phyloP scores from a whole-genome alignment of 1,140 invertebrate species.

The Philopotamus ludificatus region DNA sequence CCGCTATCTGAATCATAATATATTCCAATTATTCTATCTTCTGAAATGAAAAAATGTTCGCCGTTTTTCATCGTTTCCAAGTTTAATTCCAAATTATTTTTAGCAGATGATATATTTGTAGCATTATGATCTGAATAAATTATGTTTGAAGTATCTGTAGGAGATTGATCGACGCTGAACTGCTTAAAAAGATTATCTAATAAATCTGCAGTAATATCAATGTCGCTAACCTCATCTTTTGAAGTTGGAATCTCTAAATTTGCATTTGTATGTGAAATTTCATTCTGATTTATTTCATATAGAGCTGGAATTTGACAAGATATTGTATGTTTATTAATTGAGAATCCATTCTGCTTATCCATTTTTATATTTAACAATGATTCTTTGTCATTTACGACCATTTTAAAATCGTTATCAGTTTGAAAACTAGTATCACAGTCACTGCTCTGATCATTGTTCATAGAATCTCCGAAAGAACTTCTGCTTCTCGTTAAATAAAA shows the following conservation, averaged over 20 bases:
- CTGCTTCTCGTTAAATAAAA: conserved; percentile 33
- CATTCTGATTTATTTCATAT: background rate
- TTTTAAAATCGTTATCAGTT: conserved; percentile 44
- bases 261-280: background rate
- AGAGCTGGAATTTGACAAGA: background rate
- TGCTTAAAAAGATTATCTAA: conserved; percentile 32
- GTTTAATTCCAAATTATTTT: background rate
- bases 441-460: background rate
- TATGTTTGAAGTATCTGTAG: conserved; percentile 22
- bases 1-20: conserved; percentile 53
- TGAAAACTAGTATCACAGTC: conserved; percentile 43
- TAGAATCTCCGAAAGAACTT: conserved; percentile 14
- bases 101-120: background rate
- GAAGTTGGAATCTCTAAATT: background rate
- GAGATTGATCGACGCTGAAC: conserved; percentile 33
- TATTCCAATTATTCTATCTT: conserved; percentile 50
- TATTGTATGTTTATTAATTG: conserved; percentile 7
- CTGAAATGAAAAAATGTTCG: conserved; percentile 50
- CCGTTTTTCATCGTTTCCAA: conserved; percentile 11
- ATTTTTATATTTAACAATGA: conserved; percentile 43
- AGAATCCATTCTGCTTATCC: conserved; percentile 8
- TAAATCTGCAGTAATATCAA: conserved; percentile 30
- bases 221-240: conserved; percentile 28
- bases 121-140: too few species aligned
- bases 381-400: conserved; percentile 44